A percentile compares a stretch with the other conserved stretches of the same genome.
Conservation (phyloP, 2,113 vertebrate genomes). For the Collichthys lucidus region DNA sequence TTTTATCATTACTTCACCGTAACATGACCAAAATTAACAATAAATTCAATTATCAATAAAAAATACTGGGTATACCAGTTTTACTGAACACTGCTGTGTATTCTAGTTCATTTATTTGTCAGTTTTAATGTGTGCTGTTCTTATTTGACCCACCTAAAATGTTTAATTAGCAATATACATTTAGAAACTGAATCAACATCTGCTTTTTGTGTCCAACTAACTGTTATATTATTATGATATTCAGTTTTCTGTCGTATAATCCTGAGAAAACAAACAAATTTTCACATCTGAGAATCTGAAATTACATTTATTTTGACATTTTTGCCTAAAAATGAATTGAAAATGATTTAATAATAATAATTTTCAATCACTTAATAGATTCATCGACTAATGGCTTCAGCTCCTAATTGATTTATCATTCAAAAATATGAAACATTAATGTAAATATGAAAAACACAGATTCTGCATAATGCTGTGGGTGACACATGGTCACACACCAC, state of each 20-base stretch:
- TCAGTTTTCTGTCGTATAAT: neutral
- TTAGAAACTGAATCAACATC: neutral
- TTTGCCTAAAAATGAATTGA: neutral
- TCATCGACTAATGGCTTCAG: neutral
- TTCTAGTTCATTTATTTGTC: too few species aligned
- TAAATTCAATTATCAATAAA: too few species aligned
- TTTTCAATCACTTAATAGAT: neutral
- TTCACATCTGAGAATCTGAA: neutral
- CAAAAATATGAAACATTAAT: neutral
- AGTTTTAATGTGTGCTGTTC: too few species aligned
- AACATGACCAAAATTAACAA: too few species aligned
- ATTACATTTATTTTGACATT: neutral
- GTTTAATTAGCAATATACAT: neutral
- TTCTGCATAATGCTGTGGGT: neutral
- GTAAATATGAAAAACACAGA: slow-evolving; percentile 1
- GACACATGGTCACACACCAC: neutral
- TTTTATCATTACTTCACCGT: too few species aligned
- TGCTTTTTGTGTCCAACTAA: too few species aligned
- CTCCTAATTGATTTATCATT: neutral
- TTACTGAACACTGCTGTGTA: too few species aligned
- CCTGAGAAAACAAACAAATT: neutral
- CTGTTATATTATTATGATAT: neutral
- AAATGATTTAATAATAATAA: too few species aligned
- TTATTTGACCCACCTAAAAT: too few species aligned
- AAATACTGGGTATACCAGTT: too few species aligned